phyloP scores from a whole-genome alignment of 2,888 invertebrate species.

The Athalia circularis region DNA sequence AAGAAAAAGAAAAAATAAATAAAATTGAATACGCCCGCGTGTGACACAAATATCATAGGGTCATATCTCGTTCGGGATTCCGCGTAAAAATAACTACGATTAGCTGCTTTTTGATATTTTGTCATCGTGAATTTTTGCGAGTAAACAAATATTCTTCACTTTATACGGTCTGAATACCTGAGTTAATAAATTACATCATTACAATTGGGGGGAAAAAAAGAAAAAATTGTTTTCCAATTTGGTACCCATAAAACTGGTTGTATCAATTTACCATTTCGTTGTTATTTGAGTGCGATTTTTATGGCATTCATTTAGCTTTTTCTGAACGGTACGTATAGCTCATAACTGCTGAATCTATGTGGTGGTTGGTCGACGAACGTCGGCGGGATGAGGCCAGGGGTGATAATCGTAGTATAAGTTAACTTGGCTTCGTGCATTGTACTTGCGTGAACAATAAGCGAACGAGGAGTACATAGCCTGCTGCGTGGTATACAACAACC shows the following conservation, averaged over 20 bases:
- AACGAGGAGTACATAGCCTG: not conserved
- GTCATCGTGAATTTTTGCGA: too few relatives aligned
- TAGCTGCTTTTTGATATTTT: too few relatives aligned
- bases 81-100: too few relatives aligned
- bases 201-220: too few relatives aligned
- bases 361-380: constrained; percentile 15
- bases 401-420: constrained; percentile 15
- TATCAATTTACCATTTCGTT: not conserved
- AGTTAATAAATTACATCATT: too few relatives aligned
- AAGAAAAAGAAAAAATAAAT: not conserved
- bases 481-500: constrained; percentile 2
- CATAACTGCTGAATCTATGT: not conserved
- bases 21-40: not conserved
- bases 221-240: too few relatives aligned
- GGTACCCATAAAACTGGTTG: too few relatives aligned
- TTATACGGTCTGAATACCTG: too few relatives aligned
- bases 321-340: not conserved
- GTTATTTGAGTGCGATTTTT: not conserved
- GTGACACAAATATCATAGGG: not conserved
- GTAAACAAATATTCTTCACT: too few relatives aligned
- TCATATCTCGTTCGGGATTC: too few relatives aligned
- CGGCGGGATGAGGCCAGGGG: constrained; percentile 10
- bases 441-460: constrained; percentile 26
- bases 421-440: constrained; percentile 10
- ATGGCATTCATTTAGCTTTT: not conserved